Evolutionary conservation across 2,888 invertebrate species (phyloP).

Genomic region (Tigriopus californicus): DNA sequence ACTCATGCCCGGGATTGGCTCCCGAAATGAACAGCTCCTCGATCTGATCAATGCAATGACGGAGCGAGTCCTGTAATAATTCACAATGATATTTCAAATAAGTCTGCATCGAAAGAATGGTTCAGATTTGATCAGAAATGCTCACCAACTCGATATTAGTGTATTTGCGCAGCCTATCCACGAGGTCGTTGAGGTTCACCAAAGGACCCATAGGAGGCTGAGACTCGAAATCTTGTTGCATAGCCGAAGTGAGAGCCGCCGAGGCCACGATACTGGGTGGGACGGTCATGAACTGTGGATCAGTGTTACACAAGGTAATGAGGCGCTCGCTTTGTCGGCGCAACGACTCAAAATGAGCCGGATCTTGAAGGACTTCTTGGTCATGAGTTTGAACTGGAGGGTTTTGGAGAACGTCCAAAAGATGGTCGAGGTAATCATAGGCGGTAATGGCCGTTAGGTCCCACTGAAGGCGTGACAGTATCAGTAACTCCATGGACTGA

Average conservation of each 20-base stretch:
- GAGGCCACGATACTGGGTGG: slow-evolving; percentile 1
- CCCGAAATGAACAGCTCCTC: neutral
- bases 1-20: neutral
- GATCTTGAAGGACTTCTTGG: too few relatives aligned
- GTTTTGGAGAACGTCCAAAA: neutral
- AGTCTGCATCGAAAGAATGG: neutral
- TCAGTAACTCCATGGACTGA: slow-evolving; percentile 9
- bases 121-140: neutral
- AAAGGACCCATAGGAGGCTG: neutral
- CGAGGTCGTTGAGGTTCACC: neutral
- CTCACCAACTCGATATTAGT: neutral
- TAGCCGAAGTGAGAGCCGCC: neutral
- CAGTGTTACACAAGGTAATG: neutral
- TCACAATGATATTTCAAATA: neutral
- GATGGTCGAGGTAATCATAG: slow-evolving; percentile 9
- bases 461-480: slow-evolving; percentile 6
- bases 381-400: too few relatives aligned
- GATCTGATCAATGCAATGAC: neutral
- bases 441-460: slow-evolving; percentile 5
- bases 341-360: neutral
- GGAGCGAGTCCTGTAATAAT: neutral
- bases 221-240: neutral
- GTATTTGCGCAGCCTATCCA: neutral
- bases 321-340: neutral
- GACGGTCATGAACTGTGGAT: neutral